Conservation (phyloP, 2,888 invertebrate genomes). For the Ichneumon xanthorius region DNA sequence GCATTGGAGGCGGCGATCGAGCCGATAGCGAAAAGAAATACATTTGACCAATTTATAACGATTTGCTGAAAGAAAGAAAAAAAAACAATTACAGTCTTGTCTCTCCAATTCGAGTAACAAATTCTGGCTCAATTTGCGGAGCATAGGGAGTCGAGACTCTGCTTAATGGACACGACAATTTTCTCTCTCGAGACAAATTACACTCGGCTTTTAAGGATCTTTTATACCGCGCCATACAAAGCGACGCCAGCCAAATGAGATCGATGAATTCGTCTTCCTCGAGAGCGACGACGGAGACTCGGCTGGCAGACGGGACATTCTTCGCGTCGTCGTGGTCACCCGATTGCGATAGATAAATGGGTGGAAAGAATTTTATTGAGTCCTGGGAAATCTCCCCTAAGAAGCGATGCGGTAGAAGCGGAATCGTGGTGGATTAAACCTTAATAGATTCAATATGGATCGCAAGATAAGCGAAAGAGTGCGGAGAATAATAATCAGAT, state of each 20-base stretch:
- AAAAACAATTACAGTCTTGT: too few species aligned
- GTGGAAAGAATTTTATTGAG: too few species aligned
- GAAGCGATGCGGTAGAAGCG: too few species aligned
- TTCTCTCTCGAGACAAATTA: slow-evolving; percentile 58
- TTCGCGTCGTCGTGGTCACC: not conserved
- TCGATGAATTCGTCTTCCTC: slow-evolving; percentile 63
- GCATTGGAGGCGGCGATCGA: too few species aligned
- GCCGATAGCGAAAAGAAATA: too few species aligned
- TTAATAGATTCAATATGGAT: too few species aligned
- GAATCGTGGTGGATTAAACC: not conserved
- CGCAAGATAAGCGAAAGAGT: too few species aligned
- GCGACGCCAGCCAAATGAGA: slow-evolving; percentile 13
- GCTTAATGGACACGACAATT: slow-evolving; percentile 24
- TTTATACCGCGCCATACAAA: slow-evolving; percentile 1
- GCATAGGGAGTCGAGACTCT: not conserved
- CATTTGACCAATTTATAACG: too few species aligned
- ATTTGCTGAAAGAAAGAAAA: not conserved
- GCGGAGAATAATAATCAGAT: too few species aligned
- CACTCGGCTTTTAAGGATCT: slow-evolving; percentile 41
- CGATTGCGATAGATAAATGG: not conserved
- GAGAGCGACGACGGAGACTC: slow-evolving; percentile 17
- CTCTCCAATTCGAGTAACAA: too few species aligned
- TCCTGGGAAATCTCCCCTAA: too few species aligned
- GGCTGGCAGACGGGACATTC: slow-evolving; percentile 23
- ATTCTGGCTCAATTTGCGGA: not conserved